Percentiles rank a stretch among this genome's conserved stretches.
Evolutionary conservation across 2,888 invertebrate species (phyloP).

Genomic region (Norana najaformis): DNA sequence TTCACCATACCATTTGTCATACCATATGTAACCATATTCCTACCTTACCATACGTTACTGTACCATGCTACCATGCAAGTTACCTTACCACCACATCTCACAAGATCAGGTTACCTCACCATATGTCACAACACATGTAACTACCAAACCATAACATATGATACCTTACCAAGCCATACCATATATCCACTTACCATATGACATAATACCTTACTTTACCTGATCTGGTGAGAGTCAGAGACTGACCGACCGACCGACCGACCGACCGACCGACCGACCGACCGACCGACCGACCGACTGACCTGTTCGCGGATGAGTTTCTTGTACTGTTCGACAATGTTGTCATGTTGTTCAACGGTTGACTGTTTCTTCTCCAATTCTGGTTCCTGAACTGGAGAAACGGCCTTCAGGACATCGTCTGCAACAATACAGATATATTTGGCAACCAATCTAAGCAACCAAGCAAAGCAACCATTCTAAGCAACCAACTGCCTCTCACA

Average conservation of each 20-base stretch:
- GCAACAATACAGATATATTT: not conserved
- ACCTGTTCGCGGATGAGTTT: constrained; percentile 89
- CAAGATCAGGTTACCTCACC: too few relatives aligned
- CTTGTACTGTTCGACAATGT: constrained; percentile 78
- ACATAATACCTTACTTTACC: too few relatives aligned
- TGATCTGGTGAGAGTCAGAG: too few relatives aligned
- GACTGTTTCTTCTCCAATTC: constrained; percentile 53
- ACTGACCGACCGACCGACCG: not conserved
- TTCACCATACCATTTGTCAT: too few relatives aligned
- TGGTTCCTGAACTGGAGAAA: constrained; percentile 51
- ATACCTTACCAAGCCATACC: not conserved
- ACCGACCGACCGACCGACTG: constrained; percentile 52
- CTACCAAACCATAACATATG: not conserved
- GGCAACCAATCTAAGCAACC: not conserved
- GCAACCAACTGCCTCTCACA: not conserved
- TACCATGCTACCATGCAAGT: too few relatives aligned
- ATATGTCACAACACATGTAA: too few relatives aligned
- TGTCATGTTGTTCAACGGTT: constrained; percentile 60
- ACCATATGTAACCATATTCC: too few relatives aligned
- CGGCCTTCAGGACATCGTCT: constrained; percentile 62
- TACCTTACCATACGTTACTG: too few relatives aligned
- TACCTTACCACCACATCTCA: too few relatives aligned
- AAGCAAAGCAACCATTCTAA: not conserved
- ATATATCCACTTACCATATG: too few relatives aligned
- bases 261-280: not conserved